Evolutionary conservation across 2,888 invertebrate genomes (phyloP).

Genomic region (Salticus scenicus): DNA sequence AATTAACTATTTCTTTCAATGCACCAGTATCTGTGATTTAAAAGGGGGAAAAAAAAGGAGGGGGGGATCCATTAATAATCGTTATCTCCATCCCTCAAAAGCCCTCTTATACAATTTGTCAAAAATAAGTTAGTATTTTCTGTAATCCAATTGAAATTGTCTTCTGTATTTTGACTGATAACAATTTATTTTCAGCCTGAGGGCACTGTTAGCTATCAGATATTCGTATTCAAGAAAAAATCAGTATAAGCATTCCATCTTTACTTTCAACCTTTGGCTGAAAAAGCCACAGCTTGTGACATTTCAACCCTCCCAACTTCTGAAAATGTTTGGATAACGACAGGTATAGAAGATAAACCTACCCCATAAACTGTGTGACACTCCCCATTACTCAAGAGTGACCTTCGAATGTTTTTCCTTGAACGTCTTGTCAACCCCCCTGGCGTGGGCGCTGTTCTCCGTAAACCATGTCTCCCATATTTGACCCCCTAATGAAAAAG

Average conservation of each 20-base stretch:
- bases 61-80: background rate
- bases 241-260: background rate
- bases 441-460: background rate
- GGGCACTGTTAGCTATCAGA: background rate
- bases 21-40: too few species aligned
- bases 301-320: conserved; percentile 5
- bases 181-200: background rate
- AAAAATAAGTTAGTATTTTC: background rate
- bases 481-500: conserved; percentile 36
- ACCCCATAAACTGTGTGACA: conserved; percentile 36
- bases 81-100: background rate
- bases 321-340: conserved; percentile 15
- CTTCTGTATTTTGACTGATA: background rate
- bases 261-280: background rate
- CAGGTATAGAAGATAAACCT: conserved; percentile 59
- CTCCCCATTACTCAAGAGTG: conserved; percentile 43
- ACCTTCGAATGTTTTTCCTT: conserved; percentile 10
- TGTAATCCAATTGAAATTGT: background rate
- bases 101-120: background rate
- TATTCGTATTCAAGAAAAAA: too few species aligned
- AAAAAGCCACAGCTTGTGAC: conserved; percentile 1
- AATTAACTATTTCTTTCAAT: too few species aligned
- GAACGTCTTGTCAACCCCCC: conserved; percentile 9
- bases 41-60: background rate
- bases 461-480: conserved; percentile 21